These are phyloP conservation scores for Phallusia fumigata DNA, from an alignment of 23 tunicate genomes.

Conservation along the genomic window DNA sequence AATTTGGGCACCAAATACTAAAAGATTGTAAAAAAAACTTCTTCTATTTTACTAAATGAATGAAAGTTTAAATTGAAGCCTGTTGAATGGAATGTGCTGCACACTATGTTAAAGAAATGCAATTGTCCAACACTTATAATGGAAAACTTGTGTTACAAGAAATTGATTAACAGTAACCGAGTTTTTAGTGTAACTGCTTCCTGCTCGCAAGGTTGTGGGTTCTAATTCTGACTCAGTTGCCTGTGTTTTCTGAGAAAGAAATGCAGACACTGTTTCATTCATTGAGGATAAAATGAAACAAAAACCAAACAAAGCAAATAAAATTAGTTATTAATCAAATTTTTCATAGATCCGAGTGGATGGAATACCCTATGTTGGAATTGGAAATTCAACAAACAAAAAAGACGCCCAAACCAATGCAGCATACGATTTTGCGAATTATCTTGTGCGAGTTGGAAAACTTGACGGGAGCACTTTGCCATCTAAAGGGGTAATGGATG, in stretches of 20 bases:
- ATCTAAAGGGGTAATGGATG: slow-evolving; percentile 50
- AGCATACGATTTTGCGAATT: slow-evolving; percentile 90
- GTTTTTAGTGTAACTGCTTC: no score
- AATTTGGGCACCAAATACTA: no score
- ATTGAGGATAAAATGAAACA: neutral
- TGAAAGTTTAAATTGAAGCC: no score
- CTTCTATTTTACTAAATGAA: neutral
- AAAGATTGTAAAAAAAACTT: neutral
- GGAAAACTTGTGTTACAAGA: no score
- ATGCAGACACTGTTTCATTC: neutral
- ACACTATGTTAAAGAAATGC: no score
- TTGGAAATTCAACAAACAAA: slow-evolving; percentile 90
- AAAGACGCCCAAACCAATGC: slow-evolving; percentile 97
- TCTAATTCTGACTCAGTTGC: no score
- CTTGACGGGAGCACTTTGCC: slow-evolving; percentile 60
- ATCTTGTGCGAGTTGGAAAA: slow-evolving; percentile 85
- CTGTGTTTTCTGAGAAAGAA: no score
- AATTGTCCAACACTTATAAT: no score
- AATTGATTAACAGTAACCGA: no score
- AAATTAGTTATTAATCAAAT: neutral
- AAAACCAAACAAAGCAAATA: neutral
- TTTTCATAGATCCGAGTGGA: slow-evolving; percentile 57
- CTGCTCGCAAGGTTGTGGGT: no score
- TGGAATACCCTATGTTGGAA: slow-evolving; percentile 85
- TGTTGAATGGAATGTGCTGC: no score